phyloP scores from a whole-genome alignment of 2,113 vertebrate species.

The Tragelaphus scriptus region DNA sequence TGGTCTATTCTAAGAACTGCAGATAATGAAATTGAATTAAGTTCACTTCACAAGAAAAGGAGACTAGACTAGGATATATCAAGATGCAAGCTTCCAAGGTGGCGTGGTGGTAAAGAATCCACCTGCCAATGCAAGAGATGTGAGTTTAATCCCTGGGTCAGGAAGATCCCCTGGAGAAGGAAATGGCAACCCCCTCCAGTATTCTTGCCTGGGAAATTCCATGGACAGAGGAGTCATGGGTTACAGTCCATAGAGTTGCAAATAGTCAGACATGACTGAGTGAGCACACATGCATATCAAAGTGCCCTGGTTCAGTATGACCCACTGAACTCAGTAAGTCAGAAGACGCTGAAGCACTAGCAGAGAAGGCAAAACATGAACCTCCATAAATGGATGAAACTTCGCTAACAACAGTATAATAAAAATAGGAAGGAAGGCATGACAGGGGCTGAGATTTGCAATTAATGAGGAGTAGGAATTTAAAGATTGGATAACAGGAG shows the following conservation, averaged over 20 bases:
- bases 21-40: not conserved
- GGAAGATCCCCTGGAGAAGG: not conserved
- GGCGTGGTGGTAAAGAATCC: not conserved
- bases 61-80: not conserved
- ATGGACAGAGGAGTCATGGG: not conserved
- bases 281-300: not conserved
- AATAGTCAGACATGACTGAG: not conserved
- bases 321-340: not conserved
- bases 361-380: not conserved
- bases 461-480: not conserved
- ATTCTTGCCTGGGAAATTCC: not conserved
- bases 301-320: not conserved
- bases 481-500: not conserved
- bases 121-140: not conserved
- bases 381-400: not conserved
- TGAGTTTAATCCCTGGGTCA: not conserved
- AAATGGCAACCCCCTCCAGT: not conserved
- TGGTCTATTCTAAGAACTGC: not conserved
- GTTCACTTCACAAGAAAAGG: not conserved
- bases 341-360: not conserved
- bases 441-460: not conserved
- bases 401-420: not conserved
- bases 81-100: fast-evolving
- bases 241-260: not conserved
- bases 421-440: not conserved